These are phyloP conservation scores for Epirrhoe alternata DNA, from an alignment of 2,888 invertebrate genomes.

Conservation along the genomic window DNA sequence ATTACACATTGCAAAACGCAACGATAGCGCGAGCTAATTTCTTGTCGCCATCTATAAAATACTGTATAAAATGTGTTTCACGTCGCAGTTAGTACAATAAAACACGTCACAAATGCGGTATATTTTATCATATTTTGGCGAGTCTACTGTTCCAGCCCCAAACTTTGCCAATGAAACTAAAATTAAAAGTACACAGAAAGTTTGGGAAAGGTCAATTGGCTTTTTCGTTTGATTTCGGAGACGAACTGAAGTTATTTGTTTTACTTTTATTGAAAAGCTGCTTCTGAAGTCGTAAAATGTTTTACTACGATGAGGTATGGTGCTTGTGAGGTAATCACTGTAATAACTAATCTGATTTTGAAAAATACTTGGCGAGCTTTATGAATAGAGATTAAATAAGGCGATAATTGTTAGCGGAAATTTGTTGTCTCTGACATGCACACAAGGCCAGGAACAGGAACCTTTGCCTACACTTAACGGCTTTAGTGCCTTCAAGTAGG, in stretches of 20 bases:
- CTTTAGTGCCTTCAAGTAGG: too few species aligned
- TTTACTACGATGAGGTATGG: too few species aligned
- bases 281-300: too few species aligned
- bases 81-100: not conserved
- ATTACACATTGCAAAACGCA: too few species aligned
- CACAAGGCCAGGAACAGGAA: too few species aligned
- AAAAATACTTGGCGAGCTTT: too few species aligned
- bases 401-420: too few species aligned
- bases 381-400: too few species aligned
- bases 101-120: constrained; percentile 17
- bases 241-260: constrained; percentile 1
- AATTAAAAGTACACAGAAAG: constrained; percentile 25
- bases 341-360: too few species aligned
- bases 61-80: constrained; percentile 1
- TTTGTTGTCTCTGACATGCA: too few species aligned
- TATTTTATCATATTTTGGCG: constrained; percentile 33
- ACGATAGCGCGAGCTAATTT: not conserved
- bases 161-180: constrained; percentile 27
- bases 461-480: too few species aligned
- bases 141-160: constrained; percentile 15
- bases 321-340: too few species aligned
- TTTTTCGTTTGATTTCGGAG: constrained; percentile 22
- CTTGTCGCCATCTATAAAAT: not conserved
- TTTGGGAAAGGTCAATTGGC: constrained; percentile 28
- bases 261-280: not conserved